Conservation (phyloP, 2,113 vertebrate genomes). For the Scomber colias region DNA sequence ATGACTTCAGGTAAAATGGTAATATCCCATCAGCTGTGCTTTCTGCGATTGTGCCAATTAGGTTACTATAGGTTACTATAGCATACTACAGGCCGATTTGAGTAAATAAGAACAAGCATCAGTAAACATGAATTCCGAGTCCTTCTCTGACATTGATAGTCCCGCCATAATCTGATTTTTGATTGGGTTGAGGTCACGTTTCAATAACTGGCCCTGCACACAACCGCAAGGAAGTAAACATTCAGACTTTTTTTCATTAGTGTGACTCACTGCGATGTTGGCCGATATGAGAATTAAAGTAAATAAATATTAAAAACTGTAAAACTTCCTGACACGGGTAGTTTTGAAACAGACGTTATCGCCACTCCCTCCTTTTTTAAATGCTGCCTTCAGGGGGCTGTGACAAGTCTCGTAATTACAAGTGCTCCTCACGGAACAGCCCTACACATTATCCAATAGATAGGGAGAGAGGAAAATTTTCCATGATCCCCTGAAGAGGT, state of each 20-base stretch:
- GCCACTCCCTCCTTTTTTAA: conserved; percentile 6
- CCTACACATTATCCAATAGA: background rate
- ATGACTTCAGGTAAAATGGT: background rate
- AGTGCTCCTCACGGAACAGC: background rate
- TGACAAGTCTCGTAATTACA: background rate
- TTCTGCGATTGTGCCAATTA: background rate
- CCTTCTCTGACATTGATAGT: background rate
- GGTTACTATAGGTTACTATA: too few relatives aligned
- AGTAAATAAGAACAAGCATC: background rate
- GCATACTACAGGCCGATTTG: background rate
- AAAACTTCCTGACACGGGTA: background rate
- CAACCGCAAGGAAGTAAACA: conserved; percentile 3
- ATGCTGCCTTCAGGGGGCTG: conserved; percentile 9
- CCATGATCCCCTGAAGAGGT: conserved; percentile 35
- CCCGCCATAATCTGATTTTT: background rate
- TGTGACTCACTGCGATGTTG: background rate
- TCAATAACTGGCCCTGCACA: background rate
- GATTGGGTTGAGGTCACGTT: background rate
- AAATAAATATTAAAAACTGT: background rate
- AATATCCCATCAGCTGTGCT: background rate
- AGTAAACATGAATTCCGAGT: background rate
- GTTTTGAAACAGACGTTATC: background rate
- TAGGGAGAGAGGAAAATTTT: conserved; percentile 20
- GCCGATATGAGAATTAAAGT: background rate
- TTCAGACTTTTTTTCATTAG: background rate